Base-by-base conservation (phyloP, 2,797 vertebrate genomes). In the Bufotes viridis region DNA sequence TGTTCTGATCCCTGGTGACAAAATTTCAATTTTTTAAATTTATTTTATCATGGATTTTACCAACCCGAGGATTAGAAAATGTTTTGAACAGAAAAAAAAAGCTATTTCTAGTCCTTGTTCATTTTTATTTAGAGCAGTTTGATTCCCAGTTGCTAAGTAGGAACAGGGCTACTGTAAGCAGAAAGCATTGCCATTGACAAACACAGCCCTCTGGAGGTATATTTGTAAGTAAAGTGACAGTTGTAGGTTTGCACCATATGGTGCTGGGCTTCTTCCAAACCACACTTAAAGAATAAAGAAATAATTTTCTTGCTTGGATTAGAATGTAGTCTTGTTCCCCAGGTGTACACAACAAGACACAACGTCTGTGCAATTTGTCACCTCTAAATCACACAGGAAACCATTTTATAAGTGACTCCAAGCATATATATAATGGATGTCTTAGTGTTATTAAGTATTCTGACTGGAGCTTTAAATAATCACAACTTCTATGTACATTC, bases 151-250 rank as follows among this genome's bases (percentile, higher is more conserved):
- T 78, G 75, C 51, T 78, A 55, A n/a, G 51, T 24, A 53, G 51
- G 34, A 78, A 11, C 75, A 78, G 13, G 20, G 51, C 51, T 78
- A 78, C 49, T 55, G 51, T 53, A 78, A 53, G 75, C 75, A 53
- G n/a, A 78, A 75, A 75, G 53, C 72, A 78, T 78, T 78, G 13
- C 49, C 13, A 55, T 51, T 75, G 42, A 75, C 18, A 78, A n/a
- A 78, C 75, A 78, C 51, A 78, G 51, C 72, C 42, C 72, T 75
- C 55, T 55, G 75, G 75, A 78, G 75, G 20, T 22, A 78, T n/a
- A 81, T 81, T 81, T 14, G 58, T 81, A 81, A 81, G 18, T 20
- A 81, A 81, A 81, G 79, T 81, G 58, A 81, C 79, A 81, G 29
- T 81, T 63, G 18, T 81, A 81, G 26, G 58, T 63, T 63, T 63